Conservation (phyloP, 2,113 vertebrate species). For the Dipodomys spectabilis region DNA sequence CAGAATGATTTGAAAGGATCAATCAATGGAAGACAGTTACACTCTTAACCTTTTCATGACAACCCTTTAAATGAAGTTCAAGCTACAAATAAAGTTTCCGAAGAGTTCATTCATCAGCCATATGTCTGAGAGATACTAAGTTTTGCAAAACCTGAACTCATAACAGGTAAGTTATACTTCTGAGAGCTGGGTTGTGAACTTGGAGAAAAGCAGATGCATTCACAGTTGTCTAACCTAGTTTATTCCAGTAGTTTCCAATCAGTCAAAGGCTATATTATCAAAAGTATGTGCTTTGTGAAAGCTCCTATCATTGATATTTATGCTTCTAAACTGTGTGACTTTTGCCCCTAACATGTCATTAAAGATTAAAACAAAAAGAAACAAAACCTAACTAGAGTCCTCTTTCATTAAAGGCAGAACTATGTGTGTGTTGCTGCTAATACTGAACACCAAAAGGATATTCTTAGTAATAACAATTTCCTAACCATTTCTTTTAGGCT, state of each 20-base stretch:
- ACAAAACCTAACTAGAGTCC: not conserved
- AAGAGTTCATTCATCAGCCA: conserved; percentile 54
- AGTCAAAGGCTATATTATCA: not conserved
- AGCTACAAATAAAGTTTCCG: not conserved
- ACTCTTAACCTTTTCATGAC: conserved; percentile 48
- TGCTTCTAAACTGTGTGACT: not conserved
- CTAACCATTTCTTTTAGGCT: conserved; percentile 50
- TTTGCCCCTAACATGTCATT: not conserved
- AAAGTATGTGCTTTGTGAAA: not conserved
- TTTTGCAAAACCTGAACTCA: conserved; percentile 9
- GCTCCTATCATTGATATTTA: not conserved
- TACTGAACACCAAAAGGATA: conserved; percentile 34
- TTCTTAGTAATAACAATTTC: conserved; percentile 63
- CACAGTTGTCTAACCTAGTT: not conserved
- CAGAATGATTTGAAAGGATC: conserved; percentile 36
- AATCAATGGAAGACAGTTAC: conserved; percentile 7
- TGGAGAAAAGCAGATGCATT: not conserved
- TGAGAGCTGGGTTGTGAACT: not conserved
- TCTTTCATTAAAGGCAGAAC: conserved; percentile 64
- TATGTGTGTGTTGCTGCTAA: conserved; percentile 30
- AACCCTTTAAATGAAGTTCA: conserved; percentile 57
- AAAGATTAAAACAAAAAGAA: not conserved
- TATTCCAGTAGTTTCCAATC: not conserved
- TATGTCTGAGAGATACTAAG: not conserved
- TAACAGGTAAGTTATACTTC: conserved; percentile 5